Evolutionary conservation across 2,888 invertebrate species (phyloP), one percentile per base, ranked within the genome.

Genomic region (Cylloceria caligata): DNA sequence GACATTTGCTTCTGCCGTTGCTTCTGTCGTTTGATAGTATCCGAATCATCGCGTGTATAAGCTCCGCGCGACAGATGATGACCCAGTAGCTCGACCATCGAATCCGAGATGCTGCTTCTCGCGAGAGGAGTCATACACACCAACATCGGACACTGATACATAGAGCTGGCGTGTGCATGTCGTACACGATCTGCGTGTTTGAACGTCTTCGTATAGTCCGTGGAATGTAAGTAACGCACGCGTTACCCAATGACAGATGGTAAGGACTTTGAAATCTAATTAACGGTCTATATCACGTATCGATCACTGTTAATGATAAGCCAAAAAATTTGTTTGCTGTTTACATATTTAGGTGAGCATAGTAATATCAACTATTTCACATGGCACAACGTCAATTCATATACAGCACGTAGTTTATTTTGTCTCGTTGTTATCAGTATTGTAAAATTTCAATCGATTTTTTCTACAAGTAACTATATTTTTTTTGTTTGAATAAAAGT

Each of bases 51-150:
- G 13, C 60, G 36, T n/a, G 27, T 34, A 34, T 16, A 34, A 34
- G 6, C 34, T 60, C 30, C 5, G 36, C 64, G 45, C 64, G 64
- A 42, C 52, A 39, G 62, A 21, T 39, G 39, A 73, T 73, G 67
- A 79, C 67, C 79, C 73, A 52, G 68, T 62, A 72, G 65, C 47
- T 67, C 55, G 45, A 75, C 47, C 72, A 57, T 78, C 57, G 34
- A 45, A 57, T 16, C 36, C 39, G 21, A 60, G 60, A 47, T 65
- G 34, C 64, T 45, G 19, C 45, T 19, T 7, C 47, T 47, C 47
- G 71, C 24, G 57, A 16, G 27, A 57, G 34, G 34, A 1, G n/a
- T 30, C 16, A n/a, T 30, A 16, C n/a, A 16, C 7, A 57, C 16
- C n/a, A 57, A 34, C 34, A 16, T 3, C 27, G 6, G 5, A 13